Evolutionary conservation across 2,888 invertebrate species (phyloP), one percentile per base, ranked within the genome.

Genomic region (Cylindroiulus punctatus): DNA sequence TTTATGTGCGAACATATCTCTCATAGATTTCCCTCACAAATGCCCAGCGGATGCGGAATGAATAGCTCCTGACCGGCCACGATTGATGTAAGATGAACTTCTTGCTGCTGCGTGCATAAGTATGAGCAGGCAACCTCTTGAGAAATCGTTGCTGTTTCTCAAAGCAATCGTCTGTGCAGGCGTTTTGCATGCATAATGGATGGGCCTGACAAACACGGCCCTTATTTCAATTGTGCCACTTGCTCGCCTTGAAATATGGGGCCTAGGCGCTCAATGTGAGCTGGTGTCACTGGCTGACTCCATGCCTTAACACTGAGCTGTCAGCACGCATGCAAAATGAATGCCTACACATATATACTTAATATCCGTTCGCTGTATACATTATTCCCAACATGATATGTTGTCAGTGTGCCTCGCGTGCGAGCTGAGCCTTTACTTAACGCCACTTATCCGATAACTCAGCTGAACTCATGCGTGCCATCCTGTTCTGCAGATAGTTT

Each of bases 121-220:
- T 57, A 57, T 65, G 65, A 65, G 26, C 65, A n/a, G 1, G 26
- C n/a, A 65, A 26, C n/a, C 65, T 65, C 65, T 7, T 65, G 65
- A 65, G 65, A 65, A 65, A 65, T 65, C 65, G 65, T 26, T 65
- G 5, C 65, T 65, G 26, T 65, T 65, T 65, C 65, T 26, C 65
- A 10, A 26, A 65, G 65, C 65, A 65, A 65, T 26, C 65, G 65
- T 26, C 65, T 26, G 14, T 65, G 40, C 40, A 65, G 65, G 65
- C n/a, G 65, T 65, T 65, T 65, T 65, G 65, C n/a, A 65, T 65
- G 65, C 65, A 65, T 65, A 26, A 65, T 65, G 26, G 8, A 65
- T 65, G 65, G 26, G 0, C 65, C 26, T 65, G 65, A 65, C 65
- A 65, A 65, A 26, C 65, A 12, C n/a, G 26, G 10, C 7, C 26